These are phyloP conservation scores for Polyommatus icarus DNA, from an alignment of 2,888 invertebrate species.

Conservation along the genomic window DNA sequence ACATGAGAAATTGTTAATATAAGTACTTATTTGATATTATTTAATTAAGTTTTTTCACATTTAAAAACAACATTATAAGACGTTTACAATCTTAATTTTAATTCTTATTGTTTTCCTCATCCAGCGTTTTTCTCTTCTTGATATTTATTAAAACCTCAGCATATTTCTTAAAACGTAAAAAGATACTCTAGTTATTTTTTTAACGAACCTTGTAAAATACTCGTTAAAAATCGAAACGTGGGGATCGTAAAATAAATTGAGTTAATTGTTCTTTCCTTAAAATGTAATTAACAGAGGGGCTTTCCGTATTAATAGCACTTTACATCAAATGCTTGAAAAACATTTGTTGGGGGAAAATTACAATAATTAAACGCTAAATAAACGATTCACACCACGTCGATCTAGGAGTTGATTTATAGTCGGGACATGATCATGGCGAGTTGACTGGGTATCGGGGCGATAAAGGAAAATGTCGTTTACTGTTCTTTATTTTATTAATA, in stretches of 20 bases:
- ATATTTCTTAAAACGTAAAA: background rate
- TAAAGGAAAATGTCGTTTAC: background rate
- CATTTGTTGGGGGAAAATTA: background rate
- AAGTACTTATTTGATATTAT: no score
- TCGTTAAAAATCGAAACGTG: conserved; percentile 20
- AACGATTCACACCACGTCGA: background rate
- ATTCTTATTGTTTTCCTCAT: background rate
- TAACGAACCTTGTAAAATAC: conserved; percentile 10
- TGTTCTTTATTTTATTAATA: no score
- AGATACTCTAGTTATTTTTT: background rate
- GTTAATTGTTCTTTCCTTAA: conserved; percentile 21
- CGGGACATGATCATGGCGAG: background rate
- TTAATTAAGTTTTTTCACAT: background rate
- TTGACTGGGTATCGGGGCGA: background rate
- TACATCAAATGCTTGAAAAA: background rate
- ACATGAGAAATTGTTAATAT: no score
- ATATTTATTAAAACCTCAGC: background rate
- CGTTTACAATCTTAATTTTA: background rate
- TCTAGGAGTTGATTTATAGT: background rate
- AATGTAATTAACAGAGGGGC: conserved; percentile 16
- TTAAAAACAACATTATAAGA: background rate
- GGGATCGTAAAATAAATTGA: conserved; percentile 24
- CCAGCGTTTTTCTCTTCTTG: background rate
- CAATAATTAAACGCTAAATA: background rate
- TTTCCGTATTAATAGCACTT: background rate